A percentile compares a stretch with the other conserved stretches of the same genome.
These are phyloP conservation scores for Capitella teleta DNA, from an alignment of 1,140 invertebrate species.

Conservation along the genomic window DNA sequence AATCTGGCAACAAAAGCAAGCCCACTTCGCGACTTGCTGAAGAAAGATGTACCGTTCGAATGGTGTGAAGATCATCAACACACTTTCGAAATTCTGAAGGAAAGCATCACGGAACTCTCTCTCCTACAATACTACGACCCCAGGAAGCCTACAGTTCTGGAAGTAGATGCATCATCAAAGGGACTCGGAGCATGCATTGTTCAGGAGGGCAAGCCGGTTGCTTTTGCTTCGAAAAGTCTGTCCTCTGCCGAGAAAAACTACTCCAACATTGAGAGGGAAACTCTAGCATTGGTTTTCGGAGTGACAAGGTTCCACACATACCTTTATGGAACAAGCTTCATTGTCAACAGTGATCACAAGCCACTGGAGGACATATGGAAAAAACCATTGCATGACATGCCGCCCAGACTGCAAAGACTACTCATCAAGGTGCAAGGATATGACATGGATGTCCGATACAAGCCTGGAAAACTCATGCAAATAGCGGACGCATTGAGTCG, in stretches of 20 bases:
- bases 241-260: constrained; percentile 10
- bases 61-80: constrained; percentile 4
- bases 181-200: constrained; percentile 40
- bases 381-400: constrained; percentile 35
- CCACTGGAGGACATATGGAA: constrained; percentile 32
- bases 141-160: constrained; percentile 14
- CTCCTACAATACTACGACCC: constrained; percentile 20
- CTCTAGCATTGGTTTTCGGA: constrained; percentile 10
- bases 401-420: constrained; percentile 35
- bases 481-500: constrained; percentile 27
- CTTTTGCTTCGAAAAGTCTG: no score
- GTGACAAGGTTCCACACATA: constrained; percentile 3
- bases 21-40: constrained; percentile 3
- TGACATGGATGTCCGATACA: constrained; percentile 38
- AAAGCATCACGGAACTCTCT: constrained; percentile 12
- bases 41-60: constrained; percentile 4
- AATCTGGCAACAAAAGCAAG: constrained; percentile 5
- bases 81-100: constrained; percentile 16
- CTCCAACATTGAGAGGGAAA: constrained; percentile 10
- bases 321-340: constrained; percentile 7
- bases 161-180: constrained; percentile 19
- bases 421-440: no score
- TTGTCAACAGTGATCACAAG: constrained; percentile 12
- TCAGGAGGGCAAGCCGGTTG: constrained; percentile 32
- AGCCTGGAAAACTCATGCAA: constrained; percentile 33